Percentiles rank a stretch among this genome's conserved stretches.
Conservation (phyloP, 2,797 vertebrate genomes). For the Eulemur albifrons region DNA sequence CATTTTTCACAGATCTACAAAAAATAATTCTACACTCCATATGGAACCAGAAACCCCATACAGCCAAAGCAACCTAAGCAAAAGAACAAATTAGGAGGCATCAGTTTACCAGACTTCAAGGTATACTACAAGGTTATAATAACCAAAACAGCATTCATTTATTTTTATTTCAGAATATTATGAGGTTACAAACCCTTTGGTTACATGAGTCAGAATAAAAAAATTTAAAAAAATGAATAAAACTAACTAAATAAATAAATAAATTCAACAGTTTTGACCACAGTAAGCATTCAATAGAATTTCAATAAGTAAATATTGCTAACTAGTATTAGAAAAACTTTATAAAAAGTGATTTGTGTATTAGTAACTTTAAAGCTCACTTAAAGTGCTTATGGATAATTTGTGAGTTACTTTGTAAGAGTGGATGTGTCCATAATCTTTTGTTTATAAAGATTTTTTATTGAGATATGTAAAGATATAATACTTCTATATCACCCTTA, state of each 20-base stretch:
- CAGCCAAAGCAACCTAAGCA: too few relatives aligned
- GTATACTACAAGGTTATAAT: too few relatives aligned
- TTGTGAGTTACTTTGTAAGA: neutral
- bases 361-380: neutral
- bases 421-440: neutral
- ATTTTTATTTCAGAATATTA: too few relatives aligned
- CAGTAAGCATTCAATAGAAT: neutral
- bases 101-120: too few relatives aligned
- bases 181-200: too few relatives aligned
- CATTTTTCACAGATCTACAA: too few relatives aligned
- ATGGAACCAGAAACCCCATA: too few relatives aligned
- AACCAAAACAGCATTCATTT: too few relatives aligned
- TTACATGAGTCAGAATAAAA: too few relatives aligned
- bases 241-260: neutral
- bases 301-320: neutral
- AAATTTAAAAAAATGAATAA: too few relatives aligned
- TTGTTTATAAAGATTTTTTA: slow-evolving; percentile 18
- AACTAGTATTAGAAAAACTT: neutral
- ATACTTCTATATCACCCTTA: neutral
- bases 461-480: neutral
- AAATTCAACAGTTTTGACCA: neutral
- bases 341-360: neutral
- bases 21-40: too few relatives aligned
- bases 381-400: neutral
- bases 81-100: too few relatives aligned